Conservation (phyloP, 2,888 invertebrate species). For the Dexiosoma caninum region DNA sequence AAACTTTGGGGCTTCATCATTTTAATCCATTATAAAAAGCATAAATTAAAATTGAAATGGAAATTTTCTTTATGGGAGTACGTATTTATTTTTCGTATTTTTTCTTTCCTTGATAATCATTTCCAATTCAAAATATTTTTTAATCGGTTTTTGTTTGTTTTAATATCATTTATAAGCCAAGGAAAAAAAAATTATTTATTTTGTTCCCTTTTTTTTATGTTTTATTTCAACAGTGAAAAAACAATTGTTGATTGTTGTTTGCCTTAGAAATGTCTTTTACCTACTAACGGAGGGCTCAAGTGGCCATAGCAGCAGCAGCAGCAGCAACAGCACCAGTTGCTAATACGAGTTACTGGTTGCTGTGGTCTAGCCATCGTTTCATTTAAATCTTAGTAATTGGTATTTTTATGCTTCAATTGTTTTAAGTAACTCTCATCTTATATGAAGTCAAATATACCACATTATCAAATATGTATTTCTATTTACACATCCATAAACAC, state of each 20-base stretch:
- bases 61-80: slow-evolving; percentile 10
- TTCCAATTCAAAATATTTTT: slow-evolving; percentile 48
- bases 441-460: slow-evolving; percentile 3
- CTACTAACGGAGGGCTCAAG: slow-evolving; percentile 32
- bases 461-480: neutral
- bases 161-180: slow-evolving; percentile 65
- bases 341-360: slow-evolving; percentile 33
- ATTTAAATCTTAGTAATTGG: slow-evolving; percentile 64
- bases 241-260: slow-evolving; percentile 21
- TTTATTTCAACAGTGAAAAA: neutral
- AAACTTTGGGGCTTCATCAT: neutral
- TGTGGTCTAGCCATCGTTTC: slow-evolving; percentile 46
- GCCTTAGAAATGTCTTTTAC: slow-evolving; percentile 42
- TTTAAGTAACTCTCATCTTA: slow-evolving; percentile 57
- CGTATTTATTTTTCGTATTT: neutral
- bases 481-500: neutral
- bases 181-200: slow-evolving; percentile 22
- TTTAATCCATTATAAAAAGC: neutral
- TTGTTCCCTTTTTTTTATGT: slow-evolving; percentile 39
- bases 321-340: slow-evolving; percentile 13
- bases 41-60: neutral
- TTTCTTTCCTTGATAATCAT: slow-evolving; percentile 35
- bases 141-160: slow-evolving; percentile 70
- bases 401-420: slow-evolving; percentile 64
- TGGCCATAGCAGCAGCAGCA: slow-evolving; percentile 1